These are phyloP conservation scores for Monoplex corrugatus DNA, from an alignment of 2,888 invertebrate species.

Conservation along the genomic window DNA sequence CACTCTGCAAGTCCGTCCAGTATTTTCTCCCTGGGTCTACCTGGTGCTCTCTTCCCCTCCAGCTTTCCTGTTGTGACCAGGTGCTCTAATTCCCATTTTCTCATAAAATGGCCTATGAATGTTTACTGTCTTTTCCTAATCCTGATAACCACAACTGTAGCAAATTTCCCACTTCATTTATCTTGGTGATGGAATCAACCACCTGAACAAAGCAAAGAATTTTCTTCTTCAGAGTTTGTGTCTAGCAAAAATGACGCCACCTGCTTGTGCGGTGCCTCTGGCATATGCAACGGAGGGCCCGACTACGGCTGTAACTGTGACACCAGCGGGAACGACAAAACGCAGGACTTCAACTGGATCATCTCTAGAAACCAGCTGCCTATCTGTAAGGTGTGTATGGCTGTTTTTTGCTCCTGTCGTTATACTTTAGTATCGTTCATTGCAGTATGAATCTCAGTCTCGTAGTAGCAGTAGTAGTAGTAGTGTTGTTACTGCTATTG, in stretches of 20 bases:
- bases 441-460: not conserved
- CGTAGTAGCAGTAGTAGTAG: not conserved
- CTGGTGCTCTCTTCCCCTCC: too few species aligned
- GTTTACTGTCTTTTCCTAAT: too few species aligned
- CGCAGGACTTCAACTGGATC: constrained; percentile 55
- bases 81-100: too few species aligned
- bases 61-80: too few species aligned
- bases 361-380: constrained; percentile 57
- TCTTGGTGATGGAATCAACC: too few species aligned
- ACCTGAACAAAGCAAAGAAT: too few species aligned
- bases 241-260: constrained; percentile 55
- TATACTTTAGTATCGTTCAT: not conserved
- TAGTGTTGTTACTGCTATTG: not conserved
- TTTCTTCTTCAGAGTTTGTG: constrained; percentile 63
- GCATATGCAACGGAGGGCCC: constrained; percentile 61
- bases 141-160: too few species aligned
- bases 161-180: too few species aligned
- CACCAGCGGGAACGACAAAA: constrained; percentile 49
- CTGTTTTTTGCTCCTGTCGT: not conserved
- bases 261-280: constrained; percentile 68
- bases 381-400: constrained; percentile 54
- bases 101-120: too few species aligned
- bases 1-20: too few species aligned
- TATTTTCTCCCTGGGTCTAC: too few species aligned
- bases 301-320: constrained; percentile 69